Evolutionary conservation across 2,797 vertebrate species (phyloP).

Genomic region (Anguilla anguilla): DNA sequence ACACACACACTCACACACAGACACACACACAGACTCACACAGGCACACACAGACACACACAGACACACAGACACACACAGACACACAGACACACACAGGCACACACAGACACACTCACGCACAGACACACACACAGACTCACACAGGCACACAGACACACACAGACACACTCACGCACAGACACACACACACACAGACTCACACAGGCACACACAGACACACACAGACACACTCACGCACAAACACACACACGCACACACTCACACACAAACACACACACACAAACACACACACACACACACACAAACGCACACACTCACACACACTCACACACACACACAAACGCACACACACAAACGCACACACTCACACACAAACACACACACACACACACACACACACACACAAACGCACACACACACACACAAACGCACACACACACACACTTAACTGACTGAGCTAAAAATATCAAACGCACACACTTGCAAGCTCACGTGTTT

Average conservation of each 20-base stretch:
- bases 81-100: slow-evolving; percentile 9
- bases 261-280: too few species aligned
- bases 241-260: too few species aligned
- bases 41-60: slow-evolving; percentile 15
- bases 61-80: slow-evolving; percentile 15
- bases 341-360: too few species aligned
- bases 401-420: slow-evolving; percentile 44
- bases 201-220: too few species aligned
- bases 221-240: too few species aligned
- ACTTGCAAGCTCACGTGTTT: background rate
- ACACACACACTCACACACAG: too few species aligned
- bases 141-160: background rate
- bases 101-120: slow-evolving; percentile 24
- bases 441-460: background rate
- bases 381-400: slow-evolving; percentile 18
- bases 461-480: slow-evolving; percentile 3
- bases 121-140: slow-evolving; percentile 19
- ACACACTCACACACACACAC: too few species aligned
- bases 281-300: too few species aligned
- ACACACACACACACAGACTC: slow-evolving; percentile 20
- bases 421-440: slow-evolving; percentile 36
- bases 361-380: too few species aligned
- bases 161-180: slow-evolving; percentile 33
- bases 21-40: slow-evolving; percentile 21
- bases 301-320: too few species aligned